Evolutionary conservation across 2,113 vertebrate genomes (phyloP).

Genomic region (Centropus bengalensis): DNA sequence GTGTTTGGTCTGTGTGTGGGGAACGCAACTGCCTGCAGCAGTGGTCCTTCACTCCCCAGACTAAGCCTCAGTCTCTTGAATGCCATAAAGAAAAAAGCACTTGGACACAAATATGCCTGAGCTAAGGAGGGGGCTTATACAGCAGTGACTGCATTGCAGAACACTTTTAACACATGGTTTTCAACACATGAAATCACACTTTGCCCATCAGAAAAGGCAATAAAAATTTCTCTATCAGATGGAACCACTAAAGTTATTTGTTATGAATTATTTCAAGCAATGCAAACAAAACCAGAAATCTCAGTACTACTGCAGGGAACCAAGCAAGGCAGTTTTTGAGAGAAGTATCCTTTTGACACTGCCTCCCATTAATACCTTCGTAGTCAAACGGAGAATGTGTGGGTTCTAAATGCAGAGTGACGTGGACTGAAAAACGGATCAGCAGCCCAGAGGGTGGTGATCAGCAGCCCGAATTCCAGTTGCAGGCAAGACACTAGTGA

Average conservation of each 20-base stretch:
- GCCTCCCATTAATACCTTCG: background rate
- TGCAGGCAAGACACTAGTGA: background rate
- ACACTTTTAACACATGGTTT: background rate
- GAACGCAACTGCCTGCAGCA: background rate
- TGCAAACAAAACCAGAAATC: background rate
- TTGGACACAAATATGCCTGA: background rate
- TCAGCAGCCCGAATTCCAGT: background rate
- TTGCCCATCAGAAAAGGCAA: background rate
- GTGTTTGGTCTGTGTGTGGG: background rate
- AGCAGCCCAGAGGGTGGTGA: background rate
- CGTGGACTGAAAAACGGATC: background rate
- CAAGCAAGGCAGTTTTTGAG: background rate
- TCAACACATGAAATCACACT: background rate
- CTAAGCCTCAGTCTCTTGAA: background rate
- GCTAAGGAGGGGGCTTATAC: background rate
- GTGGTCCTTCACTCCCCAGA: background rate
- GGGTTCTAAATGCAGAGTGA: background rate
- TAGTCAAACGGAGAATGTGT: background rate
- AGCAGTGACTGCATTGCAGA: background rate
- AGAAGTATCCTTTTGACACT: background rate
- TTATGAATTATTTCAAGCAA: background rate
- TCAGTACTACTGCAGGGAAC: background rate
- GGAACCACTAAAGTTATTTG: background rate
- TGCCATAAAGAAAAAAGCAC: background rate
- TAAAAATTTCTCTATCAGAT: background rate